phyloP scores from a whole-genome alignment of 2,113 vertebrate species.

The Ovibos moschatus region DNA sequence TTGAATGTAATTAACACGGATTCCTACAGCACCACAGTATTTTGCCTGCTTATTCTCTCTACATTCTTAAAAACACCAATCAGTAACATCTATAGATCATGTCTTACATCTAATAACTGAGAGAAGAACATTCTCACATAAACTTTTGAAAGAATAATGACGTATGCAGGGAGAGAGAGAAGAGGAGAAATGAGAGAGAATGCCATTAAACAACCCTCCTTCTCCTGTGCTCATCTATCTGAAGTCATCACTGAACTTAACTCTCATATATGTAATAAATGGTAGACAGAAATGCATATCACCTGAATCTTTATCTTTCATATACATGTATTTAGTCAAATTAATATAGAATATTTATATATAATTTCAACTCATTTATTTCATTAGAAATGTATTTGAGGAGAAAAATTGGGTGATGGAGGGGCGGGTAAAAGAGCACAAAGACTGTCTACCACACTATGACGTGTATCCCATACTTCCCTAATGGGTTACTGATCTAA shows the following conservation, averaged over 20 bases:
- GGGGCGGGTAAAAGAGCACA: not conserved
- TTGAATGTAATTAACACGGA: slow-evolving; percentile 63
- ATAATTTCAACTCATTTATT: not conserved
- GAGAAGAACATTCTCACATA: not conserved
- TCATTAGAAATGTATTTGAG: not conserved
- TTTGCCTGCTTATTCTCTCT: slow-evolving; percentile 25
- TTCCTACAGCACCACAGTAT: slow-evolving; percentile 61
- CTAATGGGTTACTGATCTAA: not conserved
- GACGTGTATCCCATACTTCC: not conserved
- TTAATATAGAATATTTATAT: not conserved
- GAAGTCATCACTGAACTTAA: not conserved
- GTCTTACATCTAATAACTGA: not conserved
- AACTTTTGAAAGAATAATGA: slow-evolving; percentile 22
- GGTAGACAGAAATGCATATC: not conserved
- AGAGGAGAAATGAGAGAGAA: not conserved
- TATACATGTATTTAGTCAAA: not conserved
- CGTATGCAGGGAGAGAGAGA: not conserved
- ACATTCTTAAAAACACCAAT: slow-evolving; percentile 47
- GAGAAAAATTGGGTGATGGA: not conserved
- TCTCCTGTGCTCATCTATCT: not conserved
- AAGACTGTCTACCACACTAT: not conserved
- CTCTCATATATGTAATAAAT: not conserved
- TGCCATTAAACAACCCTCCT: not conserved
- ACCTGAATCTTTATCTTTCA: not conserved
- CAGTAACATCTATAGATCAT: not conserved